phyloP scores from a whole-genome alignment of 2,888 invertebrate genomes.

The Pyrochroa serraticornis region DNA sequence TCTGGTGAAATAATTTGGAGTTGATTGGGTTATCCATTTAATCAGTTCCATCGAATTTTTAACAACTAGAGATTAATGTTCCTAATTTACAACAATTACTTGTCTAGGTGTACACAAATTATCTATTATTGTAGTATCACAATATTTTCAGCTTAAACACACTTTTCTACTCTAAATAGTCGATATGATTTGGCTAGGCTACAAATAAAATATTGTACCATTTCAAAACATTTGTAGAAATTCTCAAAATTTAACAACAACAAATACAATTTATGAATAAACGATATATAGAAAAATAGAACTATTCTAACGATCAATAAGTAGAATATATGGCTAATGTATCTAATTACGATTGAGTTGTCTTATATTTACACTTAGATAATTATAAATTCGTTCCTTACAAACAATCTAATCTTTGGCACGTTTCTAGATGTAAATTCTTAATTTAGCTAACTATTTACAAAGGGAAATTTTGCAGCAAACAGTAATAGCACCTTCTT shows the following conservation, averaged over 20 bases:
- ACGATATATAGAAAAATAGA: conserved; percentile 27
- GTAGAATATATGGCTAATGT: conserved; percentile 13
- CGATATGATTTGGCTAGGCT: conserved; percentile 31
- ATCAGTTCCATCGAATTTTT: conserved; percentile 34
- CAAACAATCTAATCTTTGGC: conserved; percentile 19
- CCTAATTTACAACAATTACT: conserved; percentile 33
- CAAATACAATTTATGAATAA: conserved; percentile 3
- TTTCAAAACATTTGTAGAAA: conserved; percentile 18
- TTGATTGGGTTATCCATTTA: conserved; percentile 30
- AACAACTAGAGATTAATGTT: conserved; percentile 35
- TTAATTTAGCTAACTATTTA: conserved; percentile 7
- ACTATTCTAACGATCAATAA: conserved; percentile 23
- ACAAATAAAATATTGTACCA: conserved; percentile 18
- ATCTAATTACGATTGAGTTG: no score
- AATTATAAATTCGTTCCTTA: conserved; percentile 22
- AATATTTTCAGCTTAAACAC: conserved; percentile 33
- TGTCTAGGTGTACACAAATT: conserved; percentile 26
- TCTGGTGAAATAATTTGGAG: conserved; percentile 6
- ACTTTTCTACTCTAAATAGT: conserved; percentile 24
- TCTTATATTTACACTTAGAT: conserved; percentile 9
- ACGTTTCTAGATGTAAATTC: conserved; percentile 9
- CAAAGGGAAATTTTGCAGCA: conserved; percentile 13
- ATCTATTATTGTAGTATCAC: conserved; percentile 29
- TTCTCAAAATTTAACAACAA: conserved; percentile 3
- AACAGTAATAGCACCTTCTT: conserved; percentile 17